Percentiles rank a stretch among this genome's conserved stretches.
These are phyloP conservation scores for Brachypteracias leptosomus DNA, from an alignment of 2,113 vertebrate species.

Conservation along the genomic window DNA sequence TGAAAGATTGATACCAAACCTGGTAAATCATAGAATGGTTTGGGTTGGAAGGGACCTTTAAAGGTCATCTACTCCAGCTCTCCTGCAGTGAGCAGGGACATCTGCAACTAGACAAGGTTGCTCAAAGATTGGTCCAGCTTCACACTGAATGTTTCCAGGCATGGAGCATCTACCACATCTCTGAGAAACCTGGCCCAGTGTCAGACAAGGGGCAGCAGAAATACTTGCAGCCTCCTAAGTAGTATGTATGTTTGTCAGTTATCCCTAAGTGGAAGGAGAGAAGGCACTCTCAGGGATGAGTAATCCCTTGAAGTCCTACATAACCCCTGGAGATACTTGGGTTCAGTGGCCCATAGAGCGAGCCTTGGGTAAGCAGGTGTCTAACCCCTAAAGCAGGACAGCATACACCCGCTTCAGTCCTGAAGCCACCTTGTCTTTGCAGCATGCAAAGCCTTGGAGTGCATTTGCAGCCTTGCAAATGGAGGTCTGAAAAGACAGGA, in stretches of 20 bases:
- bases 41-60: neutral
- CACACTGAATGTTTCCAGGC: neutral
- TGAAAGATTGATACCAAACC: neutral
- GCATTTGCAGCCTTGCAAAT: neutral
- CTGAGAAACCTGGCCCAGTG: neutral
- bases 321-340: neutral
- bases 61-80: neutral
- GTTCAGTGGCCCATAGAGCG: neutral
- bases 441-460: neutral
- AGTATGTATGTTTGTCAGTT: neutral
- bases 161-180: neutral
- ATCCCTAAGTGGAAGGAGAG: neutral
- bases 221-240: neutral
- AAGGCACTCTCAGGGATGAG: neutral
- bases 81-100: neutral
- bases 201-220: neutral
- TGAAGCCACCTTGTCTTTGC: neutral
- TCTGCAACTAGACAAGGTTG: neutral
- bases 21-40: neutral
- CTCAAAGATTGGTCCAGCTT: neutral
- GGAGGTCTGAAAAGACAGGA: neutral
- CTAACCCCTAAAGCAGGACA: neutral
- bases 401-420: neutral
- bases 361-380: neutral
- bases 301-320: neutral